A percentile compares a stretch with the other conserved stretches of the same genome.
These are phyloP conservation scores for Aviceda subcristata DNA, from an alignment of 2,113 vertebrate genomes.

Conservation along the genomic window DNA sequence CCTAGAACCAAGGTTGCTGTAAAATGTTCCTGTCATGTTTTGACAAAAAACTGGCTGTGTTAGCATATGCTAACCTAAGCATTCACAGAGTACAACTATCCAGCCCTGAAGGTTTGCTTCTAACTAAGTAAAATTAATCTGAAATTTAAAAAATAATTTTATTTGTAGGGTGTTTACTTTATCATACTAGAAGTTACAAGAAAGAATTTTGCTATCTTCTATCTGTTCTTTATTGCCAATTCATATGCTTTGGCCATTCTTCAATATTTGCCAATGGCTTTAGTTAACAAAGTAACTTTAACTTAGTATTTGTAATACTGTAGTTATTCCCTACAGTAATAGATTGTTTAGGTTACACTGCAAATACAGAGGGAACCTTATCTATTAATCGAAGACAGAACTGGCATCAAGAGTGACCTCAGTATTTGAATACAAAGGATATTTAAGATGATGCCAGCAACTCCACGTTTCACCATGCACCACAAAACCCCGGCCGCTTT, in stretches of 20 bases:
- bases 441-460: conserved; percentile 14
- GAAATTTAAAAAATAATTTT: neutral
- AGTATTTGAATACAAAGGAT: conserved; percentile 23
- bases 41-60: neutral
- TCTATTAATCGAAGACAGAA: conserved; percentile 57
- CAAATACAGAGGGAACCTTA: conserved; percentile 45
- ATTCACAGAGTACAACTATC: neutral
- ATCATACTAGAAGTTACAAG: neutral
- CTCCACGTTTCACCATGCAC: rapidly evolving
- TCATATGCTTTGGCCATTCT: conserved; percentile 21
- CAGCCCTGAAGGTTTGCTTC: neutral
- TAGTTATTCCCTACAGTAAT: conserved; percentile 46
- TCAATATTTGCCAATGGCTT: conserved; percentile 52
- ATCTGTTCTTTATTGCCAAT: conserved; percentile 34
- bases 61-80: neutral
- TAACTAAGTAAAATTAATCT: neutral
- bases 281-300: conserved; percentile 61
- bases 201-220: conserved; percentile 16
- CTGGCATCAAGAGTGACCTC: conserved; percentile 16
- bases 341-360: conserved; percentile 53
- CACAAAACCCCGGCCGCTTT: neutral
- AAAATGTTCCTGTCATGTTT: neutral
- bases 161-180: neutral
- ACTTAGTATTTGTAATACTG: conserved; percentile 44
- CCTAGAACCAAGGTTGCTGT: neutral